These are phyloP conservation scores for Zalophus californianus DNA, from an alignment of 2,797 vertebrate species.

Conservation along the genomic window DNA sequence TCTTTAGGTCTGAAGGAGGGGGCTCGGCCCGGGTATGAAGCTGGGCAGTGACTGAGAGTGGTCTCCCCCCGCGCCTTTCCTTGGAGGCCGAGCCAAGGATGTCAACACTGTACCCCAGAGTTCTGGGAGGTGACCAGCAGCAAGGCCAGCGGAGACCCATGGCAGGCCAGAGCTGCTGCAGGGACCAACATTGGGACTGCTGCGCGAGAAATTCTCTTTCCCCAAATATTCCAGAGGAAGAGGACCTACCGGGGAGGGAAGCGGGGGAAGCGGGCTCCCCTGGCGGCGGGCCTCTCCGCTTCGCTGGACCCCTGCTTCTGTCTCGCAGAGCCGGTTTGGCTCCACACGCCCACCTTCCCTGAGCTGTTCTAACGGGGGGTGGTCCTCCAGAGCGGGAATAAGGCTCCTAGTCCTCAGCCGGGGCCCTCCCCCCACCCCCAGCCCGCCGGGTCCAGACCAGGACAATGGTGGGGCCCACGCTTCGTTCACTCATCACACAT, in stretches of 20 bases:
- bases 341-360: background rate
- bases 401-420: background rate
- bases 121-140: background rate
- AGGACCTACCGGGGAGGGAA: background rate
- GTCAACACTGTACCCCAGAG: background rate
- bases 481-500: background rate
- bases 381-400: background rate
- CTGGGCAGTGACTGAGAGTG: background rate
- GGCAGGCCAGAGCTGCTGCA: background rate
- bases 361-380: background rate
- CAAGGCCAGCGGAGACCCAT: background rate
- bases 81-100: background rate
- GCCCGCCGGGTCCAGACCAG: background rate
- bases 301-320: background rate
- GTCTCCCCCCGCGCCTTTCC: background rate
- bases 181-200: background rate
- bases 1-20: background rate
- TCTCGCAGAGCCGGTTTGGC: background rate
- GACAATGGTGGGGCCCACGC: background rate
- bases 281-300: rapidly evolving
- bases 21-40: background rate
- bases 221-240: background rate
- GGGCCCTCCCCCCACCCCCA: background rate
- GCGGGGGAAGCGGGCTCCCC: background rate
- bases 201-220: background rate